Base-by-base conservation (phyloP, 2,888 invertebrate genomes). In the Balanococcus diminutus region DNA sequence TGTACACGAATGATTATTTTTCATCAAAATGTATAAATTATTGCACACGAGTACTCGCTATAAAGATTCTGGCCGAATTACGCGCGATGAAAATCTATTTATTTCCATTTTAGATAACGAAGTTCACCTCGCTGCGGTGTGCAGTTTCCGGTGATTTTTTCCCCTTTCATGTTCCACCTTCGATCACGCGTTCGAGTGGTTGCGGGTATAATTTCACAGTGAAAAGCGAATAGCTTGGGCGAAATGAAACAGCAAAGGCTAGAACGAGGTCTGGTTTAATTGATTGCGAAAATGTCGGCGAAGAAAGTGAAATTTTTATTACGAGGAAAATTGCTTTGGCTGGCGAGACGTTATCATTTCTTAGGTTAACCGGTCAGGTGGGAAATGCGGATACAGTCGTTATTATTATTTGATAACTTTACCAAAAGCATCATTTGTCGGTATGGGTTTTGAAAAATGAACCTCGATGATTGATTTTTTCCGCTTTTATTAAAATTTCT, bases 21-120 rank as follows among this genome's bases (percentile, higher is more conserved):
- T 67, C 67, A 28, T 79, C 22, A 36, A 79, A 79, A 79, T 79
- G 75, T 79, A 36, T 79, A 79, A 79, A 79, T 79, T 79, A 79
- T 79, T 36, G 36, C 36, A 67, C 75, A 79, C 75, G 75, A 79
- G 36, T 28, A 67, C 67, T 67, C 28, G 16, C 67, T 16, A 28
- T 67, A 67, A 67, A 67, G 67, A 67, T 67, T 28, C 67, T 67
- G 5, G n/a, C n/a, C n/a, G 28, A 67, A 67, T 67, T 67, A 67
- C 67, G 28, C 67, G 28, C 67, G 67, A 28, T 67, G 67, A 67
- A 67, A 67, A 67, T 67, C 67, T 28, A 67, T 67, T 67, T 67
- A 67, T 67, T 67, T 67, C 67, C 67, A 67, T 67, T 67, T 67
- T 28, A 67, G 67, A 67, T 67, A 67, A 67, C 67, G 67, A 67